These are phyloP conservation scores for Pammene aurita DNA, from an alignment of 2,888 invertebrate genomes.

Conservation along the genomic window DNA sequence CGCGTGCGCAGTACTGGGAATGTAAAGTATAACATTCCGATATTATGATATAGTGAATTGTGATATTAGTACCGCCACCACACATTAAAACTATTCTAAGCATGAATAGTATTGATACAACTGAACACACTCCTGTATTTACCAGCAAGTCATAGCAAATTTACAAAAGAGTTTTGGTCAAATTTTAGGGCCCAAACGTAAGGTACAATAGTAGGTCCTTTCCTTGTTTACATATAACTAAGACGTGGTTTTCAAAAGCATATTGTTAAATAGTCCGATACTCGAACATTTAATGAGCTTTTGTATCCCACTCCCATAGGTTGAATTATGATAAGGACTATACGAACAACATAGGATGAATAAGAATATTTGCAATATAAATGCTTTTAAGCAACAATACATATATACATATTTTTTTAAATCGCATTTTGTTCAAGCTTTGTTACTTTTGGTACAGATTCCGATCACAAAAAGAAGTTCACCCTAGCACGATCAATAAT, in stretches of 20 bases:
- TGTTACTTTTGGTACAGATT: not conserved
- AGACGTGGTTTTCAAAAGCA: no score
- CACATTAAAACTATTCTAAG: conserved; percentile 4
- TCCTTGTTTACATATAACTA: no score
- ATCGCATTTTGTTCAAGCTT: not conserved
- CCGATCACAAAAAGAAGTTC: conserved; percentile 1
- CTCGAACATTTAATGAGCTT: no score
- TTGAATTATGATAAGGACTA: no score
- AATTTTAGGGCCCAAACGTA: not conserved
- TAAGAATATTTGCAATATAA: no score
- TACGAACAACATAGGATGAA: no score
- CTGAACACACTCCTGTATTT: conserved; percentile 2
- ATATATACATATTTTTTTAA: no score
- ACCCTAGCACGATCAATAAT: conserved; percentile 13
- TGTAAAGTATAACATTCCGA: conserved; percentile 11
- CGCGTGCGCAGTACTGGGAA: conserved; percentile 9
- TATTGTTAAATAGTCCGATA: no score
- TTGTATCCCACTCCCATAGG: no score
- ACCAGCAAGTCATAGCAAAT: not conserved
- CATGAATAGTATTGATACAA: conserved; percentile 5
- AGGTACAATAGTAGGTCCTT: no score
- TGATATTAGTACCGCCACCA: not conserved
- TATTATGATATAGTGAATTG: not conserved
- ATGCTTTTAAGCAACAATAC: no score
- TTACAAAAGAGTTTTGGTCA: not conserved